Evolutionary conservation across 53 echinoderm and acorn worm genomes (phyloP).

Genomic region (Stichopus horrens): DNA sequence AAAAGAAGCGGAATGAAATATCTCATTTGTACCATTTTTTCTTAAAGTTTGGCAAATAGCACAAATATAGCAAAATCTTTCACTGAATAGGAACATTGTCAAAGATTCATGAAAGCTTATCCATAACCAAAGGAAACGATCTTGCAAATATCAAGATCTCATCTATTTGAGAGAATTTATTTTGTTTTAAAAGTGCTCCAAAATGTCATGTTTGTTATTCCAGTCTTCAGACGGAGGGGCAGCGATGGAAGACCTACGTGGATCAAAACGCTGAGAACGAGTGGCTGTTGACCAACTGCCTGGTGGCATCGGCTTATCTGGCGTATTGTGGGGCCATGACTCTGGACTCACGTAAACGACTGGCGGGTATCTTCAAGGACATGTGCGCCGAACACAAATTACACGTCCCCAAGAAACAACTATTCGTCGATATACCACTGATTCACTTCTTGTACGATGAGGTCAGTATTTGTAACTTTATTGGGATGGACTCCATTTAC

Average conservation of each 20-base stretch:
- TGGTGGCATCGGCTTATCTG: slow-evolving; percentile 83
- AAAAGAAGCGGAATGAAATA: not conserved
- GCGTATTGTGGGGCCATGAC: slow-evolving; percentile 96
- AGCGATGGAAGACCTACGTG: slow-evolving; percentile 87
- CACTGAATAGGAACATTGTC: too few species aligned
- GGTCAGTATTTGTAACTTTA: slow-evolving; percentile 48
- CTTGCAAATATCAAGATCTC: too few species aligned
- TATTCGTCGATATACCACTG: slow-evolving; percentile 75
- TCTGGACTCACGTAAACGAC: slow-evolving; percentile 67
- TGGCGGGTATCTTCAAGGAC: slow-evolving; percentile 72
- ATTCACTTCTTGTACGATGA: slow-evolving; percentile 82
- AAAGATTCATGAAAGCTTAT: too few species aligned
- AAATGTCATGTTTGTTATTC: not conserved
- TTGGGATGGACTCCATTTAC: too few species aligned
- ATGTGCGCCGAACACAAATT: slow-evolving; percentile 74
- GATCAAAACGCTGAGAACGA: slow-evolving; percentile 89
- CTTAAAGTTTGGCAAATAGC: not conserved
- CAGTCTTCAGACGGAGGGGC: slow-evolving; percentile 79
- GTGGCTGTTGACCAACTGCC: slow-evolving; percentile 89
- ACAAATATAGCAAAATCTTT: too few species aligned
- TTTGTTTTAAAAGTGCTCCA: too few species aligned
- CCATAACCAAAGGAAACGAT: too few species aligned
- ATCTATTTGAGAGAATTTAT: too few species aligned
- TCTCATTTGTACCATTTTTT: not conserved
- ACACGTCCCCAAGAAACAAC: slow-evolving; percentile 77